Evolutionary conservation across 2,113 vertebrate genomes (phyloP), one percentile per base, ranked within the genome.

Genomic region (Salminus brasiliensis): DNA sequence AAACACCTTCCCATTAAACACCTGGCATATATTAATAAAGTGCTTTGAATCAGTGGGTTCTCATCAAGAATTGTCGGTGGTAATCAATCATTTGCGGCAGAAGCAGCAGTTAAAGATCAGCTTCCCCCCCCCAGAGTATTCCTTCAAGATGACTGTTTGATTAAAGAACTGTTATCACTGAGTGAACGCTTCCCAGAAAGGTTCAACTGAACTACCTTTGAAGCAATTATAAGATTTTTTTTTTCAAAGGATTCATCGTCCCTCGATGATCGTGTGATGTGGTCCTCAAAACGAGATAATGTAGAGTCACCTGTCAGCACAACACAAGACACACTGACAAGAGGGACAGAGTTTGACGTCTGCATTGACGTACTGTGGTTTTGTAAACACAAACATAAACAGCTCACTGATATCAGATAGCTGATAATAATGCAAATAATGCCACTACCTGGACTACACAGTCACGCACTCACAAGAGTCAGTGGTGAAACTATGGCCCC

Each of bases 381-480:
- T 23, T 60, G 23, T 67, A 71, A 77, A 74, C 72, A 74, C 39
- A 74, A 80, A 80, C 47, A 78, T 23, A 75, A 77, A 78, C 80
- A 76, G 66, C 57, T 66, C 18, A 9, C 49, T 13, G 39, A 43
- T 10, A 43, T 55, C 77, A 65, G 30, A 69, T 78, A 16, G 30
- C 53, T 43, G 73, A 78, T 66, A 72, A 45, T 65, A 71, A 85
- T 85, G 78, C 66, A 81, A 85, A 85, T 81, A 2, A 21, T 43
- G 16, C 12, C 21, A 68, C 18, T n/a, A 29, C 32, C 62, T 72
- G 30, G 3, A 57, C 3, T 10, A 41, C 29, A 65, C 8, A 43
- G 25, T 74, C 69, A 70, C 30, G 27, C 30, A 67, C 23, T 62
- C 0, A 45, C 10, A 29, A 43, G 25, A 73, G 27, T 45, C 59